Percentiles rank a stretch among this genome's conserved stretches.
Evolutionary conservation across 2,888 invertebrate species (phyloP).

Genomic region (Dolichopus griseipennis): DNA sequence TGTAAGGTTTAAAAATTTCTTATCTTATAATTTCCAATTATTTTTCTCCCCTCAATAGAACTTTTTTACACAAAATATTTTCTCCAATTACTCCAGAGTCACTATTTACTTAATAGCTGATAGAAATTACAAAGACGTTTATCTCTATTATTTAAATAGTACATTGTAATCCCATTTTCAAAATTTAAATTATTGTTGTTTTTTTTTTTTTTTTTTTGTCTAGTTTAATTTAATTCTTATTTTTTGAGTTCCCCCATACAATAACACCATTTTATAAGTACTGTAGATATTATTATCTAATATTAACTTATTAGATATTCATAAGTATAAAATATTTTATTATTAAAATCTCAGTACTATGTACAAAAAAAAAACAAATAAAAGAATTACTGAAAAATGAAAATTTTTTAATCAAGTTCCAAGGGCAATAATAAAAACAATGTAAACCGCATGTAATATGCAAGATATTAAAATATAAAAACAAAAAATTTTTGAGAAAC

Average conservation of each 20-base stretch:
- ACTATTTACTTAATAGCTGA: background rate
- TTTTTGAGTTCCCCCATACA: background rate
- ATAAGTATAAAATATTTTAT: background rate
- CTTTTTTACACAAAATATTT: no score
- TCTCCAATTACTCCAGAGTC: no score
- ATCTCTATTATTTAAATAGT: background rate
- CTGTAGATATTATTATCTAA: no score
- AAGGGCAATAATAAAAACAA: background rate
- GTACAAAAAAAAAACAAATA: background rate
- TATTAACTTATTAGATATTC: background rate
- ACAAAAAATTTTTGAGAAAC: background rate
- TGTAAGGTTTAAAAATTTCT: no score
- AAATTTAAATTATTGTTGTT: no score
- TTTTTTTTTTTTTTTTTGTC: no score
- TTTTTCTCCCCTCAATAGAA: no score
- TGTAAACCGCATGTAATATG: background rate
- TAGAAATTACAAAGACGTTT: background rate
- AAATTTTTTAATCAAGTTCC: background rate
- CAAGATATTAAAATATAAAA: background rate
- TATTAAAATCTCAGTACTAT: background rate
- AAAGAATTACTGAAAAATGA: no score
- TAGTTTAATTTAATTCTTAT: background rate
- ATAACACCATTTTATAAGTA: no score
- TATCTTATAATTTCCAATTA: no score
- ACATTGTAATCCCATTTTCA: background rate